Base-by-base conservation (phyloP, 23 tunicate species). In the Diplosoma virens region DNA sequence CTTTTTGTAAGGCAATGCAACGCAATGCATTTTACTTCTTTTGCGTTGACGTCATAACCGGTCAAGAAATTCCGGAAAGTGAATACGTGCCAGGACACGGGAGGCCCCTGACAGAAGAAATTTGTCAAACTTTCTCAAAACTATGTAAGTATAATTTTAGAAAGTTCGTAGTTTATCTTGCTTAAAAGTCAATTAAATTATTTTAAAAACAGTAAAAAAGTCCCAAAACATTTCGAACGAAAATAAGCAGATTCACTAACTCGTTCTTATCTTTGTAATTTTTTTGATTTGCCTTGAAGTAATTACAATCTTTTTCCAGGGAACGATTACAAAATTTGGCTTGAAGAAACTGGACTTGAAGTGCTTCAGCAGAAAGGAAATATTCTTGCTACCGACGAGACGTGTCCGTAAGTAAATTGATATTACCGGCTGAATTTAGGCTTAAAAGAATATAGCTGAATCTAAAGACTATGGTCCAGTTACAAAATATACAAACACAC, bases 71-170 rank as follows among this genome's bases (percentile, higher is more conserved):
- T 55, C 61, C 61, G 5, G 61, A 55, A 24, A 55, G 25, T 5
- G 23, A 55, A 4, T 55, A 55, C 61, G 22, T 17, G 5, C 14
- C 50, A 41, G 61, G 23, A 55, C 22, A 4, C 4, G 61, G 61
- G 23, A n/a, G 22, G 17, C 61, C 61, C 5, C n/a, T 55, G 5
- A 9, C 61, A 17, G 61, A 55, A 18, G 25, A 18, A 55, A 55
- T 55, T 17, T 55, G 61, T 18, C 61, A 55, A 18, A 25, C 61
- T 55, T 55, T 17, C 23, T 55, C 61, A 55, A 11, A 55, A 4
- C 22, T 55, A 55, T 55, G 61, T 55, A 55, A 11, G 61, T 55
- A n/a, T n/a, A n/a, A n/a, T n/a, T n/a, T n/a, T n/a, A n/a, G n/a
- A n/a, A n/a, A n/a, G n/a, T n/a, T n/a, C n/a, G n/a, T n/a, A n/a